Evolutionary conservation across 1,140 invertebrate genomes (phyloP), one percentile per base, ranked within the genome.

Genomic region (Drosophila melanica): DNA sequence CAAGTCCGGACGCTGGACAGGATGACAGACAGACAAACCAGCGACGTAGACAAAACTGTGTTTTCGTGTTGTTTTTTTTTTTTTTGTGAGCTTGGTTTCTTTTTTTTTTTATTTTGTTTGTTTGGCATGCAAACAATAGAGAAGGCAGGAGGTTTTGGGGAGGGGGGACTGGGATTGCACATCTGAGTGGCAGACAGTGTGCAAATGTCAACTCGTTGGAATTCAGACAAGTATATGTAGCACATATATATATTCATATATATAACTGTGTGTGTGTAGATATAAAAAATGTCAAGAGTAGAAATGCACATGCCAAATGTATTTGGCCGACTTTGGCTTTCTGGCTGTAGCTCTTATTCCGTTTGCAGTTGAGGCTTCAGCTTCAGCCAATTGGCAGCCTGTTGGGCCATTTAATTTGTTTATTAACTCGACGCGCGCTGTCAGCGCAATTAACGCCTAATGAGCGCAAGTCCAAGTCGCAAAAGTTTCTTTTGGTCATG

Each of bases 141-240:
- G 18, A 12, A 18, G 27, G n/a, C 23, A 8, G n/a, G 14, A 10
- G 33, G 10, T 12, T 33, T 27, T 10, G 30, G 10, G 39, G 48
- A 10, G 41, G n/a, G 30, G 10, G 39, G 48, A 10, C 48, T 33
- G 50, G 64, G 65, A 60, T 55, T 74, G 71, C 71, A 74, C 57
- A 66, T 66, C 55, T 71, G 67, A 78, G 55, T 71, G 72, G 67
- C 75, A 72, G 73, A 66, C 72, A 70, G 66, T 62, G 73, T 78
- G 67, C 72, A 75, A 75, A 75, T 75, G 76, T 78, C 76, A 78
- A 75, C 76, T 77, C 65, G 54, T 70, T 75, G 75, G 47, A 70
- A 64, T 70, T 75, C 58, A 62, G 39, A 77, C 69, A 72, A 75
- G 66, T 59, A 75, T 64, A 75, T 71, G 53, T 51, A 71, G 45